Evolutionary conservation across 2,888 invertebrate species (phyloP), one percentile per base, ranked within the genome.

Genomic region (Meganola albula): DNA sequence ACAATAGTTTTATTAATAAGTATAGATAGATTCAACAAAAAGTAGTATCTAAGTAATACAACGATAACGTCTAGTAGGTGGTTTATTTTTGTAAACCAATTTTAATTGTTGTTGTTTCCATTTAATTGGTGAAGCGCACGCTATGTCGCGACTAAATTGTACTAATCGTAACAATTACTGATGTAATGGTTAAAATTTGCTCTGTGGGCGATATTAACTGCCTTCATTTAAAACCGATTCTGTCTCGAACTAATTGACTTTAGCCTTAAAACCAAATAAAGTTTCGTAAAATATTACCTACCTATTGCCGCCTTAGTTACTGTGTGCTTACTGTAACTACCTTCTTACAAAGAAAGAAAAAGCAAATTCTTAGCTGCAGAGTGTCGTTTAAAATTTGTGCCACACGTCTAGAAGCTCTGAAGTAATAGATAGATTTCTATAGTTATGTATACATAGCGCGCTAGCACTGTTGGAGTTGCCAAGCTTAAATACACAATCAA

Each of bases 121-220:
- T 47, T 60, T 72, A 66, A 77, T 73, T 74, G 75, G 41, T 31
- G 54, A 53, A 38, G 42, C 47, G 47, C 82, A 80, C 75, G 83
- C 74, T 53, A 79, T 54, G 66, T 71, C 66, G 65, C 72, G 58
- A 65, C 68, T 62, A 64, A 73, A 74, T 70, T 71, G 68, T 69
- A 51, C 63, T 72, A 75, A 79, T 74, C 63, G 67, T 47, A 59
- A 56, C 58, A 63, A 68, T 68, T 63, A 60, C 63, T 61, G 60
- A 62, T 49, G 57, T 62, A 74, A 73, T 70, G 59, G 67, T 55
- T 56, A 48, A 63, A 67, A 68, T 66, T 70, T 44, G 57, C 48
- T 54, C 45, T 46, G 79, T 74, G 71, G 78, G 77, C 72, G 74
- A 68, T 58, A 58, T 68, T 67, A 66, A 74, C 69, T 66, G 56